A percentile compares a stretch with the other conserved stretches of the same genome.
Conservation (phyloP, 2,113 vertebrate genomes). For the Irena cyanogastra region DNA sequence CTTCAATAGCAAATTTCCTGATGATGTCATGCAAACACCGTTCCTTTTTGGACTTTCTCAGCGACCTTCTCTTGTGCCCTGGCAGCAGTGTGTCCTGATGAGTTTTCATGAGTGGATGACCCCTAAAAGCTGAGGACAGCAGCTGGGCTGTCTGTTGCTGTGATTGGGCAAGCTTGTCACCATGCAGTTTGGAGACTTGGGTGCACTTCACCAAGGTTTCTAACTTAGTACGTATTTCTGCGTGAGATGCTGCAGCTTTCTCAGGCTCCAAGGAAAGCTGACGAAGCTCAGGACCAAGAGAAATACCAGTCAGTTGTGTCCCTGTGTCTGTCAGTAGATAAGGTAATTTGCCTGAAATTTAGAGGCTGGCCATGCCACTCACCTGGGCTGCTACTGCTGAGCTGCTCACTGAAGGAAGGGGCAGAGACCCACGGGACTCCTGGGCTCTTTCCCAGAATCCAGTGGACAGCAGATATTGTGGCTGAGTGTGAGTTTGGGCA, state of each 20-base stretch:
- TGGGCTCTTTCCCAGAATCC: not conserved
- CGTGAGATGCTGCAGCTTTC: not conserved
- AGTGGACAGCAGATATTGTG: not conserved
- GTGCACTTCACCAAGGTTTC: not conserved
- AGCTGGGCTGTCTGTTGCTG: not conserved
- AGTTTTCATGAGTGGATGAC: not conserved
- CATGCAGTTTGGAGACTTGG: not conserved
- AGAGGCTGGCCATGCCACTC: accelerated
- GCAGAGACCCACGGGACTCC: not conserved
- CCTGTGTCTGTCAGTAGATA: not conserved
- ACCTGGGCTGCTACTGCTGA: not conserved
- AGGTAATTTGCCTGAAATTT: not conserved
- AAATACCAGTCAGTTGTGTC: not conserved
- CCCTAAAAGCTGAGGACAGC: not conserved
- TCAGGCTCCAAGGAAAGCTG: not conserved
- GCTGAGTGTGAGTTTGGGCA: accelerated
- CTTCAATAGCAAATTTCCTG: not conserved
- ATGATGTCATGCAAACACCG: not conserved
- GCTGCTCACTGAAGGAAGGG: not conserved
- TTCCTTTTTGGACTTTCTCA: accelerated
- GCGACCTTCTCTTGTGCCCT: not conserved
- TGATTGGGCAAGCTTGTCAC: not conserved
- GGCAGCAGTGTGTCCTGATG: not conserved
- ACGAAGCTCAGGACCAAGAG: not conserved
- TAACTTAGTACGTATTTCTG: not conserved